Evolutionary conservation across 2,888 invertebrate genomes (phyloP).

Genomic region (Ennomos fuscantarius): DNA sequence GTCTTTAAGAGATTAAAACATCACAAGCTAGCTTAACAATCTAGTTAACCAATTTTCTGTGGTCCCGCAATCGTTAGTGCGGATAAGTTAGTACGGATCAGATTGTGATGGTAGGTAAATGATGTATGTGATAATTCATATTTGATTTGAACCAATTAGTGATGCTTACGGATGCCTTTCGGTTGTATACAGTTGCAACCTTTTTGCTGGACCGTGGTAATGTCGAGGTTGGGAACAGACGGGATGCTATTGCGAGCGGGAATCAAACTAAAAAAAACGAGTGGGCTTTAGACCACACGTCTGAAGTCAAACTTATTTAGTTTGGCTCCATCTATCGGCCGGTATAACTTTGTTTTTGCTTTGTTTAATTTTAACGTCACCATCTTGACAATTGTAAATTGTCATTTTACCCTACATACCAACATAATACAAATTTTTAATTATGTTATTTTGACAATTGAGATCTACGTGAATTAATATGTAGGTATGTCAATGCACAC

Average conservation of each 20-base stretch:
- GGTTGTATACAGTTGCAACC: slow-evolving; percentile 63
- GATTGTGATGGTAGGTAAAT: slow-evolving; percentile 48
- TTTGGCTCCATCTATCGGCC: no score
- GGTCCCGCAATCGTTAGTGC: slow-evolving; percentile 21
- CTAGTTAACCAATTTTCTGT: slow-evolving; percentile 26
- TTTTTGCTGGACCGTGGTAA: slow-evolving; percentile 51
- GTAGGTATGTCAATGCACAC: no score
- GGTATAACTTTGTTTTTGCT: no score
- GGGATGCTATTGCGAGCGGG: slow-evolving; percentile 32
- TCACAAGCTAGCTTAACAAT: slow-evolving; percentile 25
- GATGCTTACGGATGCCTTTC: slow-evolving; percentile 68
- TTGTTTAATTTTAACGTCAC: no score
- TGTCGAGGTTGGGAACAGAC: slow-evolving; percentile 48
- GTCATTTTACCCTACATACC: no score
- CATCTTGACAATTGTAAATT: no score
- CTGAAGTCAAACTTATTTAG: no score
- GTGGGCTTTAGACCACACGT: no score
- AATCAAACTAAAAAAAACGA: no score
- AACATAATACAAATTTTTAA: no score
- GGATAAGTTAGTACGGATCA: slow-evolving; percentile 37
- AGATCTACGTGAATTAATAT: no score
- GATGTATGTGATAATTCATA: slow-evolving; percentile 70
- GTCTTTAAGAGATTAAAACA: slow-evolving; percentile 12
- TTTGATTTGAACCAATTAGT: slow-evolving; percentile 83
- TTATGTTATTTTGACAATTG: no score